Conservation (phyloP, 2,888 invertebrate species). For the Heterodera filipjevi region DNA sequence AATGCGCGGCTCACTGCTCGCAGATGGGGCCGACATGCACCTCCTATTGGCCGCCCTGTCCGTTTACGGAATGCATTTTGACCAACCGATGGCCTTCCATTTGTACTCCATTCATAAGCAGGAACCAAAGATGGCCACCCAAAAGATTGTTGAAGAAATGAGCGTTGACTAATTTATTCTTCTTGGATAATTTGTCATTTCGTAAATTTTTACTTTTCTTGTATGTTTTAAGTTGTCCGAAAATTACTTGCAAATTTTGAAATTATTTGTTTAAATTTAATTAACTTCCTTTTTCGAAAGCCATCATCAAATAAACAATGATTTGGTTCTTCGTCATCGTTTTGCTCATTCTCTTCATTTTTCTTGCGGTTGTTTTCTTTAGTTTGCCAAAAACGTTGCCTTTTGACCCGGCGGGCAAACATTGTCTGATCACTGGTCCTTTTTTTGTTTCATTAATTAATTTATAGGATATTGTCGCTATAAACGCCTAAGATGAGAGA, state of each 20-base stretch:
- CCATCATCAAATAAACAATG: slow-evolving; percentile 37
- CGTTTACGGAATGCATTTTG: slow-evolving; percentile 48
- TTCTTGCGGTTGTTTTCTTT: slow-evolving; percentile 35
- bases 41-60: slow-evolving; percentile 57
- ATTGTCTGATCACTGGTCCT: slow-evolving; percentile 58
- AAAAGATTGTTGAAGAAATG: too few species aligned
- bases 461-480: too few species aligned
- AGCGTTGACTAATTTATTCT: too few species aligned
- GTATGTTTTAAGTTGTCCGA: too few species aligned
- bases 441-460: slow-evolving; percentile 22
- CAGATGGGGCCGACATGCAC: slow-evolving; percentile 46
- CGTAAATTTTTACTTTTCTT: too few species aligned
- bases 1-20: slow-evolving; percentile 42
- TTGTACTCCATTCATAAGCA: slow-evolving; percentile 46
- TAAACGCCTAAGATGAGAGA: too few species aligned
- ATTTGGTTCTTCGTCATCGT: slow-evolving; percentile 18
- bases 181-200: too few species aligned
- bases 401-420: slow-evolving; percentile 46
- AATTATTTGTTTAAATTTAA: background rate
- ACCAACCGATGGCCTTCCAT: slow-evolving; percentile 51
- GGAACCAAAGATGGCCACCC: too few species aligned
- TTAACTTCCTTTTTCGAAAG: slow-evolving; percentile 33
- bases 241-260: background rate
- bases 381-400: slow-evolving; percentile 30
- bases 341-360: slow-evolving; percentile 38